Base-by-base conservation (phyloP, 2,888 invertebrate genomes). In the Caenorhabditis macrosperma region DNA sequence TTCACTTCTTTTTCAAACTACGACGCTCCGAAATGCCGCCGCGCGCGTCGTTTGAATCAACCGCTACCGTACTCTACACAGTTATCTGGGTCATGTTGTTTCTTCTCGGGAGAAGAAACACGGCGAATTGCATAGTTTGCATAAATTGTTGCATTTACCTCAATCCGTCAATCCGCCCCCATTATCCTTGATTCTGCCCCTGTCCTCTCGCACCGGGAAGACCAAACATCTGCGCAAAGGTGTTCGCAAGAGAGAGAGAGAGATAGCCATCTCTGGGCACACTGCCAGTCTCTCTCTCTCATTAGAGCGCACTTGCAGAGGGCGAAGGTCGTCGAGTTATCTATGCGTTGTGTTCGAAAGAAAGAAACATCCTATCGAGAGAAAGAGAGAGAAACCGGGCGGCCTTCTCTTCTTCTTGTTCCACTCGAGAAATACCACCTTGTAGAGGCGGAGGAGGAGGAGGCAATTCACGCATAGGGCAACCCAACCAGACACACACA, bases 391-490 rank as follows among this genome's bases (percentile, higher is more conserved):
- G 55, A 60, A 52, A 59, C 48, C 59, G 54, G 61, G 61, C 71
- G 71, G 71, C 61, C 71, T 69, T 69, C 38, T 60, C 24, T 26
- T 64, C 26, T 10, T 20, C 44, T 48, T 26, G 10, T 22, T 20
- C 55, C 71, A 52, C 71, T 72, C 60, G 63, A 72, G 72, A 72
- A 72, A 48, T 57, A 71, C 71, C 71, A 71, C 71, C 71, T 52
- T 52, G 50, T 68, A 50, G 54, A n/a, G n/a, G n/a, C n/a, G n/a
- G n/a, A n/a, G n/a, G n/a, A n/a, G 20, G 12, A 10, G 22, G 15
- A 22, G 6, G 46, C 59, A 41, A 52, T 68, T 55, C 69, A 69
- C 52, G 69, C 61, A 61, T 30, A 55, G 55, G 55, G 55, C 55
- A 55, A 55, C 55, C 38, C 38, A 35, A 35, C 63, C n/a, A 50